Evolutionary conservation across 2,113 vertebrate genomes (phyloP).

Genomic region (Oceanites oceanicus): DNA sequence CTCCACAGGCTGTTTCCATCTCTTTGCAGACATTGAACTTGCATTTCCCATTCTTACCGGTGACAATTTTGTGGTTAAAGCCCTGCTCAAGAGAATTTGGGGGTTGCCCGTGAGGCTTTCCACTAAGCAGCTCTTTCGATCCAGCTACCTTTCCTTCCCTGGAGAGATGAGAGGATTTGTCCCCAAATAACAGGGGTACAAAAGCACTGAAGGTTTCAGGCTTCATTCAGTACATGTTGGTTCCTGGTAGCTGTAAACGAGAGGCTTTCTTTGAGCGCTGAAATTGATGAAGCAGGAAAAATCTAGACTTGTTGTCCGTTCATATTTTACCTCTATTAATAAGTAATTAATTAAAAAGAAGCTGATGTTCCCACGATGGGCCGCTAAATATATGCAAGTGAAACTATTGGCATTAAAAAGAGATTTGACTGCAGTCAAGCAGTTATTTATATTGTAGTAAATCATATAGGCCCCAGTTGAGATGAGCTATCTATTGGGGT

Average conservation of each 20-base stretch:
- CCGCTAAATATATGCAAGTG: conserved; percentile 5
- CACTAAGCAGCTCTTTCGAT: not conserved
- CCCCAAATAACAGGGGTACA: not conserved
- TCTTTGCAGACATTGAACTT: not conserved
- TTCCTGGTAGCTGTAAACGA: not conserved
- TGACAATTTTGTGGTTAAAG: not conserved
- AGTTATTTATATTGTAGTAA: conserved; percentile 42
- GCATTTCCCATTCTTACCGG: not conserved
- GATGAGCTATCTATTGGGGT: not conserved
- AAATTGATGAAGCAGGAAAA: conserved; percentile 37
- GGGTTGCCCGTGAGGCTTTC: not conserved
- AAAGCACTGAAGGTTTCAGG: not conserved
- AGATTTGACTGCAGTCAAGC: conserved; percentile 10
- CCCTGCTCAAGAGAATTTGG: not conserved
- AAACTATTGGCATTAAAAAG: conserved; percentile 39
- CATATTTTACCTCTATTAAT: conserved; percentile 56
- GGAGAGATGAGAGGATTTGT: not conserved
- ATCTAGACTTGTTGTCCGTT: not conserved
- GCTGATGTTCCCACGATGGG: conserved; percentile 18
- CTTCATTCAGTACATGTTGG: not conserved
- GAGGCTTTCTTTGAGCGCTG: not conserved
- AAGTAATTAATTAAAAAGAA: conserved; percentile 59
- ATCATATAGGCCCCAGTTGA: not conserved
- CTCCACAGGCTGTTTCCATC: not conserved
- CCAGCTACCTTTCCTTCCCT: not conserved